Percentiles rank a stretch among this genome's conserved stretches.
phyloP scores from a whole-genome alignment of 2,797 vertebrate genomes.

The Gallinago nigripennis region DNA sequence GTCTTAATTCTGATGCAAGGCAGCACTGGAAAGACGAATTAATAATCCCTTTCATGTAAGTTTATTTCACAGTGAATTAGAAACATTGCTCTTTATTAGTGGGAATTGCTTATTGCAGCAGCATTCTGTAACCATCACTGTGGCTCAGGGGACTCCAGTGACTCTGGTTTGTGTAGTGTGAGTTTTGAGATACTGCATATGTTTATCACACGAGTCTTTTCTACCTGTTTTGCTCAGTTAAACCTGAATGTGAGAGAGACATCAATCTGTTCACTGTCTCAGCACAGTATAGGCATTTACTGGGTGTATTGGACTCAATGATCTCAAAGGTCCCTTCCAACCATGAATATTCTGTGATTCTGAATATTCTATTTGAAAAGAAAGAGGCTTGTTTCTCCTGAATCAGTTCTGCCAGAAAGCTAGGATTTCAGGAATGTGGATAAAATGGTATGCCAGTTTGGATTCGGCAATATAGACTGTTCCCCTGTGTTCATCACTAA shows the following conservation, averaged over 20 bases:
- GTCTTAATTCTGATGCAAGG: not conserved
- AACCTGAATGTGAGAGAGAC: not conserved
- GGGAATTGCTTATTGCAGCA: not conserved
- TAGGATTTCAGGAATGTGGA: not conserved
- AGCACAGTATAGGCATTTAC: not conserved
- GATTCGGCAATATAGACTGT: not conserved
- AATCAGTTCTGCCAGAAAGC: not conserved
- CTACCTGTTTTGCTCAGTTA: not conserved
- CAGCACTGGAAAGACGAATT: not conserved
- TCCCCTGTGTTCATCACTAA: not conserved
- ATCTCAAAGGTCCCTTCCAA: too few species aligned
- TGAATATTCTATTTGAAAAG: not conserved
- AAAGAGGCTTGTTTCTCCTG: not conserved
- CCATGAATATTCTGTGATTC: too few species aligned
- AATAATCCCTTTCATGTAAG: conserved; percentile 20
- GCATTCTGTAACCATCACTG: not conserved
- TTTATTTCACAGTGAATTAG: conserved; percentile 25
- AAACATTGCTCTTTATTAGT: not conserved
- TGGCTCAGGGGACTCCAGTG: not conserved
- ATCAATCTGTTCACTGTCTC: not conserved
- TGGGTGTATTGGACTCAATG: too few species aligned
- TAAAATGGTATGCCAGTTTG: not conserved
- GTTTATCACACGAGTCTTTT: not conserved
- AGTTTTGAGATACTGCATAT: not conserved
- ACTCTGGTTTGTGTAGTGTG: not conserved